Evolutionary conservation across 2,797 vertebrate species (phyloP), one percentile per base, ranked within the genome.

Genomic region (Sylvilagus floridanus): DNA sequence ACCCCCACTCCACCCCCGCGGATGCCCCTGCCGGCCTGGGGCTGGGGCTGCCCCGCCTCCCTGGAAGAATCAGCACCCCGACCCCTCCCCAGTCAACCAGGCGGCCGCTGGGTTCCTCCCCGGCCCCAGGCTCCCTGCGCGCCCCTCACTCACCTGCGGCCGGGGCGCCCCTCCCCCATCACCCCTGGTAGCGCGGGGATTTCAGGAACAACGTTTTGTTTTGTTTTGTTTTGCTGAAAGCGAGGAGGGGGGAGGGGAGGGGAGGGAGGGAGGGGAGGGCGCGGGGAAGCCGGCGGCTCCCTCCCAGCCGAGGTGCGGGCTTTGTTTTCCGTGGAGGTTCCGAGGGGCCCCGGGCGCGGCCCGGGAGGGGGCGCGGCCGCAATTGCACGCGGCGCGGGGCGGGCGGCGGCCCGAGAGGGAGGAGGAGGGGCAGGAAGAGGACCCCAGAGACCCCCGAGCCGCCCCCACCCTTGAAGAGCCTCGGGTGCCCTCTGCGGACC

Each of bases 281-380:
- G 26, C 4, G 7, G 28, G 19, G 9, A 11, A 8, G n/a, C 2
- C 4, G 0, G 9, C 2, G 2, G 10, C 19, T 57, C 54, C 54
- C 54, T 19, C 13, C 54, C 54, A 11, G 32, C 8, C 4, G 14
- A 5, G 19, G 30, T 5, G 8, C 0, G 50, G 1, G 17, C 2
- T 57, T 14, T 57, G 54, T 57, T 42, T 1, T 42, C 42, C 42
- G 7, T 1, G 7, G 7, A 7, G 42, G 42, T 42, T 42, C 42
- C 42, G 42, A 42, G 42, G 54, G 54, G 54, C 19, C 54, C 54
- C 19, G 54, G 54, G 54, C 54, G 14, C 19, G 54, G 54, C 12
- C 54, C 19, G 16, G 54, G 54, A 57, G 54, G 54, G 54, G 54
- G 14, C 3, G 22, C 11, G 21, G 54, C 2, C 0, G 52, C 7